Evolutionary conservation across 2,888 invertebrate species (phyloP).

Genomic region (Ophraella communa): DNA sequence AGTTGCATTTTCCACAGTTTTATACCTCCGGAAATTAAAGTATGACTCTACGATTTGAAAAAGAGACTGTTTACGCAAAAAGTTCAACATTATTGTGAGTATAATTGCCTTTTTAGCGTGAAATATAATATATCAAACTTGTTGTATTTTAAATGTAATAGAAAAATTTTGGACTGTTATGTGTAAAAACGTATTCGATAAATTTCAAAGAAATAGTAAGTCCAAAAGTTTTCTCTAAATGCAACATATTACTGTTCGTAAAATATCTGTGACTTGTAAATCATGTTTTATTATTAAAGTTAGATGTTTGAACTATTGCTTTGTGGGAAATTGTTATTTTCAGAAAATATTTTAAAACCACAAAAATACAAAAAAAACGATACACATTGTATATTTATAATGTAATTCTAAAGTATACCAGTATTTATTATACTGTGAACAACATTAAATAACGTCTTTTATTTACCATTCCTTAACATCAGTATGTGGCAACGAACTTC

Average conservation of each 20-base stretch:
- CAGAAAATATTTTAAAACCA: slow-evolving; percentile 63
- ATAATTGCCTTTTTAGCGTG: slow-evolving; percentile 62
- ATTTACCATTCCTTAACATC: slow-evolving; percentile 38
- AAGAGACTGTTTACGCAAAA: background rate
- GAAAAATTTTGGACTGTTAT: slow-evolving; percentile 48
- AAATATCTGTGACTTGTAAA: slow-evolving; percentile 59
- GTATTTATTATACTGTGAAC: slow-evolving; percentile 65
- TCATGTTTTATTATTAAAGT: slow-evolving; percentile 59
- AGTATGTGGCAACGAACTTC: too few species aligned
- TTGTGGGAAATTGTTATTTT: slow-evolving; percentile 65
- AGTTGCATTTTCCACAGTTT: background rate
- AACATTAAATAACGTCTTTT: slow-evolving; percentile 56
- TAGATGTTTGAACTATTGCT: slow-evolving; percentile 63
- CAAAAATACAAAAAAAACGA: slow-evolving; percentile 61
- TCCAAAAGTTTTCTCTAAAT: slow-evolving; percentile 50
- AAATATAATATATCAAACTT: slow-evolving; percentile 54
- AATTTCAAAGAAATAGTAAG: slow-evolving; percentile 1
- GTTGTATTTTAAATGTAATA: slow-evolving; percentile 57
- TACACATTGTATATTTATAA: slow-evolving; percentile 66
- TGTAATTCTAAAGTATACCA: slow-evolving; percentile 65
- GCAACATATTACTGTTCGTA: slow-evolving; percentile 59
- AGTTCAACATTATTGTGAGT: slow-evolving; percentile 59
- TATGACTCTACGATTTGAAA: background rate
- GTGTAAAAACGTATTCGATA: slow-evolving; percentile 29
- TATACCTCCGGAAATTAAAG: background rate